Evolutionary conservation across 2,113 vertebrate species (phyloP).

Genomic region (Daubentonia madagascariensis): DNA sequence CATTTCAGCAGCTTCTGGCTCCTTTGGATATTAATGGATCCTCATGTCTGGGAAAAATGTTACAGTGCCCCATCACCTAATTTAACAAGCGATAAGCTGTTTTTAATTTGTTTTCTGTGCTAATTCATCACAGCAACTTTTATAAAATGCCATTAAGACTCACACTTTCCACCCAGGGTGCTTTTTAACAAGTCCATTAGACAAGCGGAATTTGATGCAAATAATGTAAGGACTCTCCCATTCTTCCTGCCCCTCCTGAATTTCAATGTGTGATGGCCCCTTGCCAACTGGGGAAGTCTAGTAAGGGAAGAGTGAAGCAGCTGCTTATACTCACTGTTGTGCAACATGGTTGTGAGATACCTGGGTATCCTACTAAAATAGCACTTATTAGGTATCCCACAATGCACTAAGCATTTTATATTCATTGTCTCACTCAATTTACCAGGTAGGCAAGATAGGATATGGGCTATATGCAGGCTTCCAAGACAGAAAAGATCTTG

Average conservation of each 20-base stretch:
- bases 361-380: not conserved
- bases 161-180: not conserved
- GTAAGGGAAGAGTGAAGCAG: not conserved
- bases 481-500: not conserved
- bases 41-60: slow-evolving; percentile 46
- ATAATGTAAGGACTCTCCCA: not conserved
- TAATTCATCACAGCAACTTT: slow-evolving; percentile 67
- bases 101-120: slow-evolving; percentile 73
- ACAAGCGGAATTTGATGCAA: slow-evolving; percentile 11
- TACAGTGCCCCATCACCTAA: slow-evolving; percentile 29
- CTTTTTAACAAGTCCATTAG: slow-evolving; percentile 63
- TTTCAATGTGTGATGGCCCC: not conserved
- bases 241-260: not conserved
- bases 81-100: slow-evolving; percentile 66
- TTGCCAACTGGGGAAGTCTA: not conserved
- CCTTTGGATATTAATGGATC: slow-evolving; percentile 42
- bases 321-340: not conserved
- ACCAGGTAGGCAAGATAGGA: not conserved
- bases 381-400: not conserved
- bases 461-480: not conserved
- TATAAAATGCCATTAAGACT: slow-evolving; percentile 68
- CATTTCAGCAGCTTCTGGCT: slow-evolving; percentile 21
- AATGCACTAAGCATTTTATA: not conserved
- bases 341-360: not conserved
- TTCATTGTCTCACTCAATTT: not conserved